A percentile compares a stretch with the other conserved stretches of the same genome.
Conservation (phyloP, 2,888 invertebrate genomes). For the Coenonympha arcania region DNA sequence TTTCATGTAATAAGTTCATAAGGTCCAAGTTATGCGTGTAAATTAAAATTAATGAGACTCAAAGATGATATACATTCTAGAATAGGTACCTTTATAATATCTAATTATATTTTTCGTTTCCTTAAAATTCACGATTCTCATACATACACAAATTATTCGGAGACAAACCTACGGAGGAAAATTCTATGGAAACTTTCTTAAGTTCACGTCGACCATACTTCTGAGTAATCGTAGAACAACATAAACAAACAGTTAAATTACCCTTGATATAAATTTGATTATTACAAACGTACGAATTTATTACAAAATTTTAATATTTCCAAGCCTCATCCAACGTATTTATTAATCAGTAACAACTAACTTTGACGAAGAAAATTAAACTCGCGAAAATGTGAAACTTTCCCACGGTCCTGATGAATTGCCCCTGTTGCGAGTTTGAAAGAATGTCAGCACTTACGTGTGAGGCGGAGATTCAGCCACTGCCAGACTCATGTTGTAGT, state of each 20-base stretch:
- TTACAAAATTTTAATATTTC: background rate
- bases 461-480: no score
- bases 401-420: slow-evolving; percentile 53
- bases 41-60: slow-evolving; percentile 23
- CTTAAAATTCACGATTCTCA: no score
- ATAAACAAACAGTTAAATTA: no score
- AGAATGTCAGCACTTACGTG: slow-evolving; percentile 31
- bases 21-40: slow-evolving; percentile 25
- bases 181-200: no score
- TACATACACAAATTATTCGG: no score
- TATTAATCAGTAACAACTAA: slow-evolving; percentile 26
- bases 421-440: slow-evolving; percentile 48
- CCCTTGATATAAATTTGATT: no score
- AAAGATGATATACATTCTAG: slow-evolving; percentile 9
- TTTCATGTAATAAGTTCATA: slow-evolving; percentile 25
- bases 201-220: no score
- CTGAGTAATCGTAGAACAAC: no score
- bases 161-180: no score
- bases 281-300: background rate
- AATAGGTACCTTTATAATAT: slow-evolving; percentile 1
- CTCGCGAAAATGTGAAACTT: slow-evolving; percentile 47
- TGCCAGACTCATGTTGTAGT: no score
- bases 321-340: slow-evolving; percentile 7
- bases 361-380: slow-evolving; percentile 47
- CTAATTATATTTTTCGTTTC: background rate